phyloP scores from a whole-genome alignment of 2,113 vertebrate genomes.

The Boulengeromyrus knoepffleri region DNA sequence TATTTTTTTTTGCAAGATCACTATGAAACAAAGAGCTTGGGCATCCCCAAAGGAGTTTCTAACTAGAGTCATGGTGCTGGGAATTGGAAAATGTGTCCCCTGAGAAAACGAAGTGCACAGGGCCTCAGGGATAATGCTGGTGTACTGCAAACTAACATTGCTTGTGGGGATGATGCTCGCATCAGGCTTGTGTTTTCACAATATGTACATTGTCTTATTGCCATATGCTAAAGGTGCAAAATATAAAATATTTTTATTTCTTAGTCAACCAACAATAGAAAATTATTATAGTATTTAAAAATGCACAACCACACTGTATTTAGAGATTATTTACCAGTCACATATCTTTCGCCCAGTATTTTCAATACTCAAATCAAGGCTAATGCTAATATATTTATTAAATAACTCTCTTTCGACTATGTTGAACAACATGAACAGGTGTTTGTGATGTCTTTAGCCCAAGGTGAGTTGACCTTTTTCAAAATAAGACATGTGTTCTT shows the following conservation, averaged over 20 bases:
- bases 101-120: background rate
- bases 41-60: background rate
- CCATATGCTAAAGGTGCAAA: background rate
- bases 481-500: too few relatives aligned
- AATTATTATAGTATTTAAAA: background rate
- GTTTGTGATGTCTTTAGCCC: too few relatives aligned
- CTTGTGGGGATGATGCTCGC: background rate
- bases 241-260: background rate
- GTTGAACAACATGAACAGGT: too few relatives aligned
- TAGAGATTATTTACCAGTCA: background rate
- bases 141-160: background rate
- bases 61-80: background rate
- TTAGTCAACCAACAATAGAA: background rate
- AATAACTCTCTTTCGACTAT: too few relatives aligned
- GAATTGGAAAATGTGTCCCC: background rate
- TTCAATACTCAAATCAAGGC: background rate
- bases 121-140: background rate
- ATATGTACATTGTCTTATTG: background rate
- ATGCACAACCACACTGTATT: background rate
- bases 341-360: background rate
- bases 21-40: background rate
- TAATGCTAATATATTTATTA: background rate
- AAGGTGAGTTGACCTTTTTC: too few relatives aligned
- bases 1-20: background rate
- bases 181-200: background rate